Evolutionary conservation across 1,140 invertebrate species (phyloP), one percentile per base, ranked within the genome.

Genomic region (Ceratina japonica): DNA sequence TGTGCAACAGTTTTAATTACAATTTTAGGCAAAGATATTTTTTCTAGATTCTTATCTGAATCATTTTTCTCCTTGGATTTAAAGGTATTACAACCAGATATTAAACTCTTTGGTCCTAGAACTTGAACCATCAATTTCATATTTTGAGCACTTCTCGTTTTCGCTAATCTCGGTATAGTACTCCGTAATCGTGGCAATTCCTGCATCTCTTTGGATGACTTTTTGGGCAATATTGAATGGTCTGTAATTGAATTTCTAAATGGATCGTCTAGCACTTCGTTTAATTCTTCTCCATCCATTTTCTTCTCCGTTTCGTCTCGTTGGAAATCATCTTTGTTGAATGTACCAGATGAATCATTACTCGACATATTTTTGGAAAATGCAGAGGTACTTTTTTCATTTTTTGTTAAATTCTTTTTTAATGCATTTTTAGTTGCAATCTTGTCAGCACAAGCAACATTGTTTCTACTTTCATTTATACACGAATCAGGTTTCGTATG

Each of bases 71-170:
- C 86, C 75, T 87, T 89, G n/a, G 86, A 71, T 64, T 90, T 91
- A 18, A 85, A 56, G n/a, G 68, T 80, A 61, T 44, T 77, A n/a
- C 79, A 88, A 63, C 73, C 89, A 0, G 84, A 86, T 12, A 84
- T 85, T 31, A 82, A 76, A 20, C 73, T 79, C 68, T 91, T 92
- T 4, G 90, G 76, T 52, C 89, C 87, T 62, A 90, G 79, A 69
- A 86, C 84, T 81, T 92, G 91, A 27, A 88, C 87, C 87, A 91
- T 89, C 18, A 91, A 61, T 81, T 92, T 92, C 89, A 92, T 92
- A 80, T 92, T 92, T 78, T 93, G 91, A 8, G 88, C 91, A 79
- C 91, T 93, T 51, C 85, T 89, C 37, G 90, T 92, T 85, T 93
- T 93, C 15, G 92, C 92, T 49, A 93, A 86, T 20, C 92, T 86